Base-by-base conservation (phyloP, 37 sponge, comb jelly and placozoan genomes). In the Ianthella basta region DNA sequence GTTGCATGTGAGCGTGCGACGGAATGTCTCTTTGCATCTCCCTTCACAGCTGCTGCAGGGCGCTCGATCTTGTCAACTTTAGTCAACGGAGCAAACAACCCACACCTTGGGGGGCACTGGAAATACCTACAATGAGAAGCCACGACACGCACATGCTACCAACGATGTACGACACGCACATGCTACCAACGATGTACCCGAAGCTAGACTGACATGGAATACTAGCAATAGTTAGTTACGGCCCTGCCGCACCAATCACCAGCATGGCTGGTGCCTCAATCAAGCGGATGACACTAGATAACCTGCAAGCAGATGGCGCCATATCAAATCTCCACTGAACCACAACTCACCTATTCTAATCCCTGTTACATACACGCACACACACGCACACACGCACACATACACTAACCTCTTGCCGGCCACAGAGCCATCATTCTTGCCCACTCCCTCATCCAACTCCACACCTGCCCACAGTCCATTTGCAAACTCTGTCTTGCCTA, bases 401-500 rank as follows among this genome's bases (percentile, higher is more conserved):
- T 15, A 0, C 32, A 87, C 84, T 68, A 39, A 96, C 86, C 95
- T 80, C 36, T 89, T 86, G 0, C 96, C 98, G 4, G 94, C 86
- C 14, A 98, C 94, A 63, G 86, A 72, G 6, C 98, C 98, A 84
- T 93, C 87, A 50, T 98, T 98, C 80, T 98, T 98, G 20, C 98
- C 98, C 41, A 89, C 91, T 60, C 88, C 74, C 15, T 59, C 80
- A 60, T 95, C 94, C 70, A 98, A 77, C 29, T 87, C 89, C 25
- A 98, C 92, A 25, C 98, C 98, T 25, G 88, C 92, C 98, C 98
- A 98, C 50, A 90, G 64, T 0, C 98, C 98, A 23, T 87, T 89
- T 59, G 98, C 92, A 91, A 98, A 98, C 25, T 94, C 72, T 10
- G 98, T 95, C 18, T 80, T 59, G 19, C 98, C 98, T 50, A 91